Conservation (phyloP, 1,140 invertebrate genomes). For the Glossosoma conforme region DNA sequence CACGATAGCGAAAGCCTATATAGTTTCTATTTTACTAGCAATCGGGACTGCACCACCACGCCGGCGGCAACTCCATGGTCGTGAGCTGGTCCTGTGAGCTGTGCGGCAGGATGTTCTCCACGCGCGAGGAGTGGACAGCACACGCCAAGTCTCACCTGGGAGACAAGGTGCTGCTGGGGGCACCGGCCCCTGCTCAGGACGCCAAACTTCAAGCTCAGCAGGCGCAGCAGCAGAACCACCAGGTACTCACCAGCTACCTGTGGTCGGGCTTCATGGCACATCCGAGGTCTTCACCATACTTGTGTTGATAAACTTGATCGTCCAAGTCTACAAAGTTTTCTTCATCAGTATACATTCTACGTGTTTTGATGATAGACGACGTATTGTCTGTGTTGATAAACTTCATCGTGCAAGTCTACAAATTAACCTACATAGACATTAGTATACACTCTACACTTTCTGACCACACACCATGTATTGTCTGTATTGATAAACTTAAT, state of each 20-base stretch:
- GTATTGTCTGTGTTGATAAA: too few species aligned
- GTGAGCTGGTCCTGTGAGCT: slow-evolving; percentile 66
- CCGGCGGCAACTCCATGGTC: slow-evolving; percentile 37
- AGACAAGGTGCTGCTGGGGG: slow-evolving; percentile 43
- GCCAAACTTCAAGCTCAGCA: slow-evolving; percentile 48
- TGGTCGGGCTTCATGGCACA: slow-evolving; percentile 10
- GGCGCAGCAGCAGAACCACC: slow-evolving; percentile 36
- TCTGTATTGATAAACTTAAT: too few species aligned
- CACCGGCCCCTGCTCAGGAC: slow-evolving; percentile 38
- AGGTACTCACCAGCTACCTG: slow-evolving; percentile 22
- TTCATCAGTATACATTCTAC: too few species aligned
- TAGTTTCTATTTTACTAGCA: slow-evolving; percentile 31
- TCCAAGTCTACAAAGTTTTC: too few species aligned
- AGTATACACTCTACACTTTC: too few species aligned
- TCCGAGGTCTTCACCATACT: slow-evolving; percentile 7
- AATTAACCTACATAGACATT: too few species aligned
- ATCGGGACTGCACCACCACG: slow-evolving; percentile 29
- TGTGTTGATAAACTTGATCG: slow-evolving; percentile 7
- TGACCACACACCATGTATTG: too few species aligned
- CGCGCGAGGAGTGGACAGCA: slow-evolving; percentile 68
- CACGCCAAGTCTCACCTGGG: slow-evolving; percentile 66
- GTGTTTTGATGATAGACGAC: too few species aligned
- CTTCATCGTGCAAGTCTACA: too few species aligned
- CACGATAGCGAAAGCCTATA: slow-evolving; percentile 28
- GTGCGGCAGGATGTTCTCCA: slow-evolving; percentile 62